Conservation (phyloP, 2,797 vertebrate species). For the Danio aesculapii region DNA sequence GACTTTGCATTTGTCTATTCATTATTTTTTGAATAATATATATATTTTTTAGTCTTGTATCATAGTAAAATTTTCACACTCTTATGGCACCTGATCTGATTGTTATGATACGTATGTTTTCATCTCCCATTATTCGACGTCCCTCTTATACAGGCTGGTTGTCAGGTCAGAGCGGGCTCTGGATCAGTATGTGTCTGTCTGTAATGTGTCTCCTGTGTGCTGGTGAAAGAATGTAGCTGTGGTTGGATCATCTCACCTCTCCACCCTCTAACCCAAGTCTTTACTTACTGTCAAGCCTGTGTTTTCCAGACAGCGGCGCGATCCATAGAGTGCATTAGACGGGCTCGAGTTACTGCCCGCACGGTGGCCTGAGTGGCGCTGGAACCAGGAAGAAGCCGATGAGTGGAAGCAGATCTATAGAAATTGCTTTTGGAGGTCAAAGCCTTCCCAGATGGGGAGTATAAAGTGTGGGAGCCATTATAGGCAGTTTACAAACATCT, state of each 20-base stretch:
- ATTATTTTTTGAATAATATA: too few species aligned
- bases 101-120: background rate
- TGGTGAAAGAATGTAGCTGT: conserved; percentile 26
- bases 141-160: background rate
- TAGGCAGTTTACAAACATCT: conserved; percentile 82
- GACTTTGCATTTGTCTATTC: too few species aligned
- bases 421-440: conserved; percentile 78
- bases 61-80: too few species aligned
- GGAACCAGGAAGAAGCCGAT: conserved; percentile 42
- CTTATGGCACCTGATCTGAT: background rate
- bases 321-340: conserved; percentile 83
- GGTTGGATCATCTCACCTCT: conserved; percentile 44
- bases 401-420: conserved; percentile 70
- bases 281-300: conserved; percentile 55
- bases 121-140: background rate
- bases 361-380: conserved; percentile 58
- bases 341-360: conserved; percentile 72
- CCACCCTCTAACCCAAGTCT: conserved; percentile 63
- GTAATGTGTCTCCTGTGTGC: conserved; percentile 36
- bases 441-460: conserved; percentile 62
- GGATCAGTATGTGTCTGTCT: background rate
- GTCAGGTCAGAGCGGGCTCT: conserved; percentile 29
- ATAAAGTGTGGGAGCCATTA: conserved; percentile 71
- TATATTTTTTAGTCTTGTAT: too few species aligned
- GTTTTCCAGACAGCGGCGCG: conserved; percentile 70